Conservation (phyloP, 2,797 vertebrate species). For the Australoheros facetus region DNA sequence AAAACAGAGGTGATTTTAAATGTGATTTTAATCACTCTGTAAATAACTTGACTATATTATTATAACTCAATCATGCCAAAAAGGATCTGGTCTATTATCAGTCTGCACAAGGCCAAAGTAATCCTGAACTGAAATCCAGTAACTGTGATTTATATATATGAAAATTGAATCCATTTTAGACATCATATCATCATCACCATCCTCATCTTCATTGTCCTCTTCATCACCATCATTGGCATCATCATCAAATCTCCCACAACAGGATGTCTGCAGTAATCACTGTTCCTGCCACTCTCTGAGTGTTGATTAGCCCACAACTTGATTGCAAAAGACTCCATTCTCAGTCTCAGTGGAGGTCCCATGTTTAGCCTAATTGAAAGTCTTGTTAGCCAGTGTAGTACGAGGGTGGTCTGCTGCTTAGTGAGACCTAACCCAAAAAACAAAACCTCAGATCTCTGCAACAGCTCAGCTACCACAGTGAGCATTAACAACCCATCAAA, state of each 20-base stretch:
- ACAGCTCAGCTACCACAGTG: background rate
- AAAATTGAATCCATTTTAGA: background rate
- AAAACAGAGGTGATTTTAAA: no score
- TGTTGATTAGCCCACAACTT: slow-evolving; percentile 25
- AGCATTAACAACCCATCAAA: background rate
- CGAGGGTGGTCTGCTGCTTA: background rate
- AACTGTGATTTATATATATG: background rate
- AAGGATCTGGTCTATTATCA: no score
- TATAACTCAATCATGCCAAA: no score
- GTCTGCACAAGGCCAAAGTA: no score
- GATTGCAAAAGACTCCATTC: slow-evolving; percentile 21
- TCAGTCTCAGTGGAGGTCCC: slow-evolving; percentile 3
- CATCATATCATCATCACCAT: background rate
- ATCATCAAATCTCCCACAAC: background rate
- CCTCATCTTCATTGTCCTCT: background rate
- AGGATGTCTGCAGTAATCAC: slow-evolving; percentile 14
- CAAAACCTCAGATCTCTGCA: background rate
- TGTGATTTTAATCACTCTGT: background rate
- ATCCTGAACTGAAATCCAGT: background rate
- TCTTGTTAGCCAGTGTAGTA: slow-evolving; percentile 11
- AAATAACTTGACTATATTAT: no score
- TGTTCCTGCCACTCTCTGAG: background rate
- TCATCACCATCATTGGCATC: background rate
- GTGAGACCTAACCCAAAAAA: background rate
- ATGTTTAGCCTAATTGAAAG: background rate